Conservation (phyloP, 2,888 invertebrate genomes). For the Oscheius sp. region DNA sequence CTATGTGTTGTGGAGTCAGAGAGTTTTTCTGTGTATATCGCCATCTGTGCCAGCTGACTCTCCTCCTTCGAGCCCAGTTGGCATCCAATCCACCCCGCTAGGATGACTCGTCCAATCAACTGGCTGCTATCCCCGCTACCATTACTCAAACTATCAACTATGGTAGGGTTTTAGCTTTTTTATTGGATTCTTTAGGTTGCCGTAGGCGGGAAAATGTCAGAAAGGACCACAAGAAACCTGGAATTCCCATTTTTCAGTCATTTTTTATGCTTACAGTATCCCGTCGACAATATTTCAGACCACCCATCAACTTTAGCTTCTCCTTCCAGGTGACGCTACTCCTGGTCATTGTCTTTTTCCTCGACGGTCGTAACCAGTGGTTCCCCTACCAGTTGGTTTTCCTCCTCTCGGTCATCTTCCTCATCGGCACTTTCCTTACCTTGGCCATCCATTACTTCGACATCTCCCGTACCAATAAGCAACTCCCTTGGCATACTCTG, state of each 20-base stretch:
- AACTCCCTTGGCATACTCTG: conserved; percentile 28
- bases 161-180: conserved; percentile 8
- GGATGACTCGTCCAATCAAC: conserved; percentile 32
- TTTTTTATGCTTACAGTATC: conserved; percentile 8
- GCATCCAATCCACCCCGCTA: conserved; percentile 8
- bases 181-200: too few relatives aligned
- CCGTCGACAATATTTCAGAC: conserved; percentile 19
- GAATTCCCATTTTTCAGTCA: too few relatives aligned
- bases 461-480: conserved; percentile 27
- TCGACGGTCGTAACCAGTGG: conserved; percentile 37
- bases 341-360: conserved; percentile 31
- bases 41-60: conserved; percentile 21
- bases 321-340: conserved; percentile 27
- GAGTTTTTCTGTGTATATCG: conserved; percentile 4
- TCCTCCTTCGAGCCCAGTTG: conserved; percentile 9
- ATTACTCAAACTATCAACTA: conserved; percentile 21
- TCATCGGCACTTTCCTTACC: conserved; percentile 13
- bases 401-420: conserved; percentile 15
- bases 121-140: conserved; percentile 35
- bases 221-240: too few relatives aligned
- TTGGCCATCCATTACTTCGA: conserved; percentile 35
- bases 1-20: neutral
- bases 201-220: too few relatives aligned
- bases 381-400: conserved; percentile 26
- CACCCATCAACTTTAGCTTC: conserved; percentile 8